phyloP scores from a whole-genome alignment of 2,113 vertebrate genomes.

The Monopterus albus region DNA sequence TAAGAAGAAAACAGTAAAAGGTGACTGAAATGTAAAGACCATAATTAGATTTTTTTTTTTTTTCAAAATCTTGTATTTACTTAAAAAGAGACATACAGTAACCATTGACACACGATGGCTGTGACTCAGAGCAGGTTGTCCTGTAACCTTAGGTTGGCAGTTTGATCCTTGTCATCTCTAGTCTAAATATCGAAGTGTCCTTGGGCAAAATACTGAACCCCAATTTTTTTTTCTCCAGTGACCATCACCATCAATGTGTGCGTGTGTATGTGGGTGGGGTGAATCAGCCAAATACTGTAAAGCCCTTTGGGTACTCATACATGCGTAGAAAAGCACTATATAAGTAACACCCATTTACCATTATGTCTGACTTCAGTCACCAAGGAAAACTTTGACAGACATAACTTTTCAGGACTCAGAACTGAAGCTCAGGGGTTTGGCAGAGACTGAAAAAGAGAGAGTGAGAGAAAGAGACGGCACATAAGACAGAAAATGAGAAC shows the following conservation, averaged over 20 bases:
- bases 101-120: no score
- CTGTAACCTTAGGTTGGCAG: no score
- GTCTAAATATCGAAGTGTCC: no score
- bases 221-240: no score
- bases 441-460: neutral
- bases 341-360: constrained; percentile 39
- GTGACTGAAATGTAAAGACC: constrained; percentile 25
- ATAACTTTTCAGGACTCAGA: constrained; percentile 35
- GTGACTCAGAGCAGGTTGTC: no score
- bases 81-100: constrained; percentile 29
- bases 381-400: constrained; percentile 39
- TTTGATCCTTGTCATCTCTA: no score
- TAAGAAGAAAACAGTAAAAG: constrained; percentile 58
- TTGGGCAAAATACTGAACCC: no score
- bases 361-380: constrained; percentile 32
- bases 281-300: no score
- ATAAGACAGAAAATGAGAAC: constrained; percentile 10
- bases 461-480: neutral
- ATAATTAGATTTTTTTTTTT: constrained; percentile 42
- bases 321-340: no score
- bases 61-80: constrained; percentile 48
- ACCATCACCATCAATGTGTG: no score
- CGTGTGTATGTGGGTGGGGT: no score
- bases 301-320: no score
- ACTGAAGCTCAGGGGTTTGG: constrained; percentile 14